Conservation (phyloP, 2,888 invertebrate species). For the Scrobipalpa atriplicella region DNA sequence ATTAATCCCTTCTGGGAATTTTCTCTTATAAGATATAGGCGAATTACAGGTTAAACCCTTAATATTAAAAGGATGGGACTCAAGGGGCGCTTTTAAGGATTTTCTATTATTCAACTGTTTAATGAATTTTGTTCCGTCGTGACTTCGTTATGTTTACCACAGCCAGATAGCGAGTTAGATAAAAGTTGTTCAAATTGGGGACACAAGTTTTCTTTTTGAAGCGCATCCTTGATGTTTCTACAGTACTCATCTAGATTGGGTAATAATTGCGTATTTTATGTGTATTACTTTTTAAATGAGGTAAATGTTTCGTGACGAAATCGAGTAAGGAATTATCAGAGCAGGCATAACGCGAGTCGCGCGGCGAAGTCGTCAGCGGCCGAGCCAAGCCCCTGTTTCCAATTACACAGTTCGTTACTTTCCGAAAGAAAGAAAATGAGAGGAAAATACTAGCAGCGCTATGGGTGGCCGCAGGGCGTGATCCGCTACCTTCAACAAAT, state of each 20-base stretch:
- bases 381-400: conserved; percentile 59
- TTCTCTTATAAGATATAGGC: conserved; percentile 20
- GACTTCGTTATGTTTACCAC: conserved; percentile 5
- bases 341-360: conserved; percentile 48
- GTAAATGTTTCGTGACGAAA: conserved; percentile 25
- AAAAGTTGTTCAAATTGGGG: background rate
- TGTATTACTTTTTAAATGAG: conserved; percentile 13
- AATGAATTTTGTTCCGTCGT: conserved; percentile 9
- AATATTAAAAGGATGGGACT: conserved; percentile 23
- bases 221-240: background rate
- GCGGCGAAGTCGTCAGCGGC: conserved; percentile 51
- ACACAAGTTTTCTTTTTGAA: background rate
- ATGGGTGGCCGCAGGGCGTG: conserved; percentile 51
- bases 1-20: conserved; percentile 20
- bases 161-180: conserved; percentile 1
- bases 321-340: conserved; percentile 46
- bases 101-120: conserved; percentile 21
- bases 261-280: conserved; percentile 6
- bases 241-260: conserved; percentile 1
- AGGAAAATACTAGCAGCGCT: conserved; percentile 58
- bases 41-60: conserved; percentile 24
- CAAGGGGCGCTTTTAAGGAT: conserved; percentile 17
- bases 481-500: conserved; percentile 38
- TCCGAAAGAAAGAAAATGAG: conserved; percentile 68
- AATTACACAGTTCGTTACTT: conserved; percentile 78